Conservation (phyloP, 2,888 invertebrate species). For the Reticulitermes lucifugus region DNA sequence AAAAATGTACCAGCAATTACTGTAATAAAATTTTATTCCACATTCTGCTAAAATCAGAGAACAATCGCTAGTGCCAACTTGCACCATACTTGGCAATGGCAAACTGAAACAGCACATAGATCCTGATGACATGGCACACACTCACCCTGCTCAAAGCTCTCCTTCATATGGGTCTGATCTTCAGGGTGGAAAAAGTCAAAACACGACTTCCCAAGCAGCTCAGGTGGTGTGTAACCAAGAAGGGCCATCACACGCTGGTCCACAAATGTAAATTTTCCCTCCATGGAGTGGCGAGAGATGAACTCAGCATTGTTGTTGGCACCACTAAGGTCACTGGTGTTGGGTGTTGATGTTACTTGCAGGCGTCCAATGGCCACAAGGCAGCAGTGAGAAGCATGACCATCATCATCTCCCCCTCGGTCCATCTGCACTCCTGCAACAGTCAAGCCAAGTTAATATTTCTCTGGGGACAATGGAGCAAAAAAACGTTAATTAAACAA, state of each 20-base stretch:
- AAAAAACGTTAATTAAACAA: too few species aligned
- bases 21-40: too few species aligned
- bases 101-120: neutral
- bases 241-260: slow-evolving; percentile 95
- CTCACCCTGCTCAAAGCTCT: slow-evolving; percentile 96
- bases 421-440: slow-evolving; percentile 69
- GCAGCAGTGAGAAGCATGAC: slow-evolving; percentile 90
- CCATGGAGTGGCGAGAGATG: slow-evolving; percentile 95
- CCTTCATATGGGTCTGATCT: slow-evolving; percentile 96
- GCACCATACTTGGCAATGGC: neutral
- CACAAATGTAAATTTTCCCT: slow-evolving; percentile 98
- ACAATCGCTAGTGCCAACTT: neutral
- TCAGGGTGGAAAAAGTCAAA: slow-evolving; percentile 98
- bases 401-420: slow-evolving; percentile 76
- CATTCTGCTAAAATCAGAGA: too few species aligned
- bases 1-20: too few species aligned
- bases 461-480: too few species aligned
- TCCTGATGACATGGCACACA: neutral
- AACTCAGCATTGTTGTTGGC: slow-evolving; percentile 92
- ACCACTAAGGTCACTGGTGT: slow-evolving; percentile 88
- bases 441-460: neutral
- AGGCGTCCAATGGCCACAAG: slow-evolving; percentile 97
- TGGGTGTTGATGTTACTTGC: slow-evolving; percentile 96
- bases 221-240: slow-evolving; percentile 93
- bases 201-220: slow-evolving; percentile 94